Base-by-base conservation (phyloP, 2,888 invertebrate genomes). In the Calephelis perditalis region DNA sequence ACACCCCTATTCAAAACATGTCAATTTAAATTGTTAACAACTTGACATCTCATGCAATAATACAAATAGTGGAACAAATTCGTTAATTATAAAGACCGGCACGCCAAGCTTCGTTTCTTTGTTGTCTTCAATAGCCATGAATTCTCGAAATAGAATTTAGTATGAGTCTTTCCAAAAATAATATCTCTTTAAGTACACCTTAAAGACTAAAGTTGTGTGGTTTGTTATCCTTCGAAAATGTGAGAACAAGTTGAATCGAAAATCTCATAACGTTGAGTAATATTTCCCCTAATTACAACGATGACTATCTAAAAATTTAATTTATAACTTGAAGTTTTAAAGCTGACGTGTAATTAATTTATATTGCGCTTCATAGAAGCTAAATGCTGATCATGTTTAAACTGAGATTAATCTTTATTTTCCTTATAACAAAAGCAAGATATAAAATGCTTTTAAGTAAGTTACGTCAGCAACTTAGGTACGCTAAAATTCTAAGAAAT, bases 61-160 rank as follows among this genome's bases (percentile, higher is more conserved):
- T 73, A 73, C 71, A 68, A 71, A 70, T 65, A 68, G 70, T 73
- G 74, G 73, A 82, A 79, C 79, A 73, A 78, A 81, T 81, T 78
- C 73, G 76, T 75, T 77, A 77, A 81, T 76, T 75, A 75, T 73
- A 63, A 66, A 49, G 66, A 69, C 66, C 70, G 65, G 69, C 66
- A 66, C 69, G 66, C 67, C 69, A 68, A 74, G 72, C 71, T 70
- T 67, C 62, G 66, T 72, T 40, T 40, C 40, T 40, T 40, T 40
- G 40, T 40, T 40, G 49, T 15, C 15, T 49, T 49, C 49, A 65
- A 55, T 9, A 56, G 40, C 56, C 12, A 43, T 5, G 54, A 12
- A 54, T 15, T 26, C 56, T 43, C 5, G 12, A 37, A 56, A 56
- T 43, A 56, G 56, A 56, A 9, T 56, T 56, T 52, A 52, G 52